These are phyloP conservation scores for Branchellion lobata DNA, from an alignment of 2,888 invertebrate species.

Conservation along the genomic window DNA sequence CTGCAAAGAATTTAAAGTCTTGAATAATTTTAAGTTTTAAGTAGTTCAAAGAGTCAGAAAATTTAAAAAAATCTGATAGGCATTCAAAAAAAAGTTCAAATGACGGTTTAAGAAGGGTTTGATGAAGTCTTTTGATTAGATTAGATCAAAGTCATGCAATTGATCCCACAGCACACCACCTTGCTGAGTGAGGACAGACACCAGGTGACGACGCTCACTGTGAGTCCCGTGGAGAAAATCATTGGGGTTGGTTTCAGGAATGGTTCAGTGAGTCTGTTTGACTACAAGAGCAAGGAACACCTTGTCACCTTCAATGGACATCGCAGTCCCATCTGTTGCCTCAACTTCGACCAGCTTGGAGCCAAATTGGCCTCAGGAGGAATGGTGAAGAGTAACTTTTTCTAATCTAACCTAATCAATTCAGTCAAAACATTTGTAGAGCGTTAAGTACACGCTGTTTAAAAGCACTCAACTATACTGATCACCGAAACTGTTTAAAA, in stretches of 20 bases:
- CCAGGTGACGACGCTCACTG: constrained; percentile 75
- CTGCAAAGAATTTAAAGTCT: no score
- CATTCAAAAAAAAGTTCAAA: no score
- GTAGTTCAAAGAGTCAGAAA: background rate
- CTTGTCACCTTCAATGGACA: constrained; percentile 78
- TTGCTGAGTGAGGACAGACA: constrained; percentile 72
- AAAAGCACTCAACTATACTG: no score
- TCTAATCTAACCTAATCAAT: background rate
- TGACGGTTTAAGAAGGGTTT: no score
- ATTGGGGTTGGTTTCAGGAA: constrained; percentile 85
- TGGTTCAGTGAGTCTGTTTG: constrained; percentile 81
- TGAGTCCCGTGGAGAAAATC: constrained; percentile 75
- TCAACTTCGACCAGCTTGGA: constrained; percentile 78
- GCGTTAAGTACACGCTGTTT: no score
- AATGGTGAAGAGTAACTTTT: constrained; percentile 65
- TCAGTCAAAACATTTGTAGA: no score
- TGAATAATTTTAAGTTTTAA: no score
- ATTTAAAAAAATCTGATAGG: no score
- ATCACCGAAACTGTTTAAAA: no score
- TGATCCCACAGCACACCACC: background rate
- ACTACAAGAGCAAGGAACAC: constrained; percentile 71
- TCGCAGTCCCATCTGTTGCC: constrained; percentile 75
- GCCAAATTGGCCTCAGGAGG: constrained; percentile 84
- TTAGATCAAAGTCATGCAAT: no score
- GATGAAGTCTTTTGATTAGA: no score